A percentile compares a stretch with the other conserved stretches of the same genome.
Evolutionary conservation across 2,888 invertebrate species (phyloP).

Genomic region (Anoplius nigerrimus): DNA sequence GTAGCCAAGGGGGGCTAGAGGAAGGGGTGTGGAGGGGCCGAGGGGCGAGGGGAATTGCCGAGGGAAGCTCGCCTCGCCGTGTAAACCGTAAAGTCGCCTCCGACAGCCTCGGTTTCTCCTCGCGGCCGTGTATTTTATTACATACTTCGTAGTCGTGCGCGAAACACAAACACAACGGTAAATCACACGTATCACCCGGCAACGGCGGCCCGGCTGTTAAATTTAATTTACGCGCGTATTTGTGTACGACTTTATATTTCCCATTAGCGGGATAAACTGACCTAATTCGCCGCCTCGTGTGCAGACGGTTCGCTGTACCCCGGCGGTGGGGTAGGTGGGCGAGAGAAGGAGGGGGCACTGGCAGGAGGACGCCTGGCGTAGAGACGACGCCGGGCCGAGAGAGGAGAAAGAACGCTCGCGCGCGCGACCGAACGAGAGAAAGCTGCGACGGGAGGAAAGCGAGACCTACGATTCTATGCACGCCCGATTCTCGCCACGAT

Average conservation of each 20-base stretch:
- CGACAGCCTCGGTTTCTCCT: too few species aligned
- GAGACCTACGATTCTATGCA: too few species aligned
- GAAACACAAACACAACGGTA: constrained; percentile 66
- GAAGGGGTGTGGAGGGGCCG: too few species aligned
- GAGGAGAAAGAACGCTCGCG: background rate
- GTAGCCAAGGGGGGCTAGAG: too few species aligned
- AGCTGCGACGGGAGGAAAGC: background rate
- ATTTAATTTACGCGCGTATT: constrained; percentile 69
- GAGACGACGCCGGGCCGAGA: background rate
- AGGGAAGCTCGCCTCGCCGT: too few species aligned
- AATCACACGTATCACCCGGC: constrained; percentile 64
- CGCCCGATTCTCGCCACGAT: too few species aligned
- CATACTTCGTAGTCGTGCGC: constrained; percentile 58
- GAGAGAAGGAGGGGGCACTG: background rate
- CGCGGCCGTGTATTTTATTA: constrained; percentile 61
- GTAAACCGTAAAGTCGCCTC: too few species aligned
- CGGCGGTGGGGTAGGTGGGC: background rate
- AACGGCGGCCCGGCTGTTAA: constrained; percentile 53
- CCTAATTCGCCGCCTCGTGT: constrained; percentile 58
- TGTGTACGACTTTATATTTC: constrained; percentile 70
- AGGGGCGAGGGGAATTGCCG: too few species aligned
- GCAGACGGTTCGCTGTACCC: background rate
- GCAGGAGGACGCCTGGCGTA: too few species aligned
- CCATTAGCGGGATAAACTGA: constrained; percentile 71
- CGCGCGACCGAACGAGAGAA: background rate